These are phyloP conservation scores for Chrysocyon brachyurus DNA, from an alignment of 2,797 vertebrate species.

Conservation along the genomic window DNA sequence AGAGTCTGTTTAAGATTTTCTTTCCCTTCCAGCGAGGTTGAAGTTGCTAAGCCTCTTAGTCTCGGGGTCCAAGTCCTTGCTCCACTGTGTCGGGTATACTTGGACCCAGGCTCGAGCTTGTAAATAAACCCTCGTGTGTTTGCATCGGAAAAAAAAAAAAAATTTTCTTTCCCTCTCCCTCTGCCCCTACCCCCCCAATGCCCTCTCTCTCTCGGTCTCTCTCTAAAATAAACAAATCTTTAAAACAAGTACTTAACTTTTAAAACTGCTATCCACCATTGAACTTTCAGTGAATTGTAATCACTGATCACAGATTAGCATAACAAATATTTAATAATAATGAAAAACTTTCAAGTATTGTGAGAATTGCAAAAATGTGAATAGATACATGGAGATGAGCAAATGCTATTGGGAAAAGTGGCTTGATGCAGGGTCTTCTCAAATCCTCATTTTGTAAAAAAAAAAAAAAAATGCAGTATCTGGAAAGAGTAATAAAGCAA, in stretches of 20 bases:
- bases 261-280: background rate
- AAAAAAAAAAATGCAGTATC: background rate
- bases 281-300: background rate
- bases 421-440: background rate
- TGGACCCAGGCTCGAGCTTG: too few species aligned
- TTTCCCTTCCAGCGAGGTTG: background rate
- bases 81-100: too few species aligned
- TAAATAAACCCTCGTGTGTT: too few species aligned
- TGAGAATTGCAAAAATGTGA: background rate
- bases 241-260: background rate
- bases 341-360: background rate
- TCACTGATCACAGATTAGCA: background rate
- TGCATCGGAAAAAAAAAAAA: too few species aligned
- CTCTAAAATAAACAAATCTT: background rate
- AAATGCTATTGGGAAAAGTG: background rate
- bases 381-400: background rate
- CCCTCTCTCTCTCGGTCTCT: background rate
- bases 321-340: background rate
- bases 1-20: background rate
- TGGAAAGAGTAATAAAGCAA: background rate
- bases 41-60: too few species aligned
- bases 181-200: background rate
- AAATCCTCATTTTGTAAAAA: background rate
- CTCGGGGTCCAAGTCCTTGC: too few species aligned
- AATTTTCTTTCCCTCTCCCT: background rate